Evolutionary conservation across 1,140 invertebrate genomes (phyloP), one percentile per base, ranked within the genome.

Genomic region (Formica exsecta): DNA sequence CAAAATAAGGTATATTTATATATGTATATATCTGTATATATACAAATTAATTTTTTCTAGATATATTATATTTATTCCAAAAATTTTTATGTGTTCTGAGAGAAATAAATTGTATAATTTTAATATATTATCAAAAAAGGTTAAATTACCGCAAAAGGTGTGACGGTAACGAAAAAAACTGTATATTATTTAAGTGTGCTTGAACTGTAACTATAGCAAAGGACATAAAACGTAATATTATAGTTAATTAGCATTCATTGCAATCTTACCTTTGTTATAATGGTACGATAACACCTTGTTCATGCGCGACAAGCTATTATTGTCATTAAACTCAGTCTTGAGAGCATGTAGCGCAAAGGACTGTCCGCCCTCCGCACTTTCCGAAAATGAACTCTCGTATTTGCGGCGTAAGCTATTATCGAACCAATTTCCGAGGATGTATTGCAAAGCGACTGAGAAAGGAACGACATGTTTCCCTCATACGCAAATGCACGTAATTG

Each of bases 331-430:
- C 41, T 22, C 51, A 62, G 44, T 61, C n/a, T 25, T 29, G 61
- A 64, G 29, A 51, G 3, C 44, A 62, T 32, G 62, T 70, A 29
- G 11, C 25, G 16, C 32, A 19, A 41, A 48, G 65, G 25, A 38
- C 36, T 6, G 22, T 51, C 48, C 38, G 54, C 75, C 44, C 88
- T 51, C 48, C 38, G 54, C 80, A 54, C 85, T 79, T 86, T 61
- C 51, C 83, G 54, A 83, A 76, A 81, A 89, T 88, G 77, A 89
- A 70, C 74, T 71, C 11, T 57, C 62, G 44, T 68, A 85, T 89
- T 89, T 74, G 44, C 32, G 11, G n/a, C 36, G 25, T 86, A 88
- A 89, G 74, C 86, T 66, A 79, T 79, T 89, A 85, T 75, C 87
- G 44, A 38, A 8, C 36, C 59, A 48, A 62, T 64, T 36, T 48